Percentiles rank a stretch among this genome's conserved stretches.
These are phyloP conservation scores for Noctilio leporinus DNA, from an alignment of 2,113 vertebrate species.

Conservation along the genomic window DNA sequence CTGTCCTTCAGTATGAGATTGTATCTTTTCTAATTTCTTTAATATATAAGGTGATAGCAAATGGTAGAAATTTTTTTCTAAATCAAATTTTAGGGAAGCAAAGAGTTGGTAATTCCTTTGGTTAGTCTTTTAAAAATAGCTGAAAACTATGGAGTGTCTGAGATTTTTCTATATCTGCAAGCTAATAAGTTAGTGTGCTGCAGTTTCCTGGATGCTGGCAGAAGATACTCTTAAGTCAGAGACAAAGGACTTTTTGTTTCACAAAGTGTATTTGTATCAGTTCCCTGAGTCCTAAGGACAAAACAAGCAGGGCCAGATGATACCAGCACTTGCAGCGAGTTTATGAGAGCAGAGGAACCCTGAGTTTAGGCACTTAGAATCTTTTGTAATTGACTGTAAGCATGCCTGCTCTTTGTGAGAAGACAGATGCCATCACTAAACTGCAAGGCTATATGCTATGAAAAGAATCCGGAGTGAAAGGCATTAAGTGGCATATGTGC, in stretches of 20 bases:
- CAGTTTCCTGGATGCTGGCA: background rate
- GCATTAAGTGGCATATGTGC: background rate
- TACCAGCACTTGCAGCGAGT: background rate
- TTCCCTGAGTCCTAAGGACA: background rate
- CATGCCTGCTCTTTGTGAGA: background rate
- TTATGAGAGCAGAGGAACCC: background rate
- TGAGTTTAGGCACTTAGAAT: background rate
- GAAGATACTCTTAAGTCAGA: background rate
- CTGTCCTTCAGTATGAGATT: background rate
- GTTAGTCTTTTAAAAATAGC: background rate
- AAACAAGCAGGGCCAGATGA: background rate
- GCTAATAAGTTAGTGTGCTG: background rate
- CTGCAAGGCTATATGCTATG: background rate
- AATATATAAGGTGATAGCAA: background rate
- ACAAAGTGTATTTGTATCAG: background rate
- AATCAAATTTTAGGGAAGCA: background rate
- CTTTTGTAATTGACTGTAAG: background rate
- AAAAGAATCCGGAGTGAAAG: background rate
- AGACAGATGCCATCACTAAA: background rate
- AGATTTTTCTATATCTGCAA: background rate
- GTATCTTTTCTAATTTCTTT: background rate
- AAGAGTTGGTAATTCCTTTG: background rate
- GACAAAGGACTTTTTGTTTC: background rate
- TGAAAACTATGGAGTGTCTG: background rate
- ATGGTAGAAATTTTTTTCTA: background rate